phyloP scores from a whole-genome alignment of 1,140 invertebrate genomes.

The Rhysida immarginata region DNA sequence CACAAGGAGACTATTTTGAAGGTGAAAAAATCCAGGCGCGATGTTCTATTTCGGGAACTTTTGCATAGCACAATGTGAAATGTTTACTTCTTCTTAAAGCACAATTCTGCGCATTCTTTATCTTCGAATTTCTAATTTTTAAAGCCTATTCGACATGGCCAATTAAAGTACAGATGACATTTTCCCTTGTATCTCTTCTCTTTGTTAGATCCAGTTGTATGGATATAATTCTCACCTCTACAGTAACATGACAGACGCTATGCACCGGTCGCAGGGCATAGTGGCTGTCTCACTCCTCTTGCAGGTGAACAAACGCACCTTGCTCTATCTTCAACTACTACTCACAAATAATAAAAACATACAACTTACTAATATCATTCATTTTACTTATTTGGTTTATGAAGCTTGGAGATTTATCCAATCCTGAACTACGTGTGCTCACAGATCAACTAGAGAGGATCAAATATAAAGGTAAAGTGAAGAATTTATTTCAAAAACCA shows the following conservation, averaged over 20 bases:
- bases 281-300: constrained; percentile 86
- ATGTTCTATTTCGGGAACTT: no score
- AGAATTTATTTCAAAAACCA: not conserved
- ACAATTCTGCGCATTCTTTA: no score
- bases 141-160: no score
- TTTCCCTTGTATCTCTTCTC: constrained; percentile 23
- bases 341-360: not conserved
- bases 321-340: no score
- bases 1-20: no score
- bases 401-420: constrained; percentile 69
- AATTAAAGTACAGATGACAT: no score
- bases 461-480: constrained; percentile 49
- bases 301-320: constrained; percentile 45
- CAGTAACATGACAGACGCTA: constrained; percentile 86
- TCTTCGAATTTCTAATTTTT: no score
- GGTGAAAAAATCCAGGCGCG: no score
- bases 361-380: not conserved
- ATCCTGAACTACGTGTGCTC: constrained; percentile 64
- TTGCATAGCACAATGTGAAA: no score
- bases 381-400: not conserved
- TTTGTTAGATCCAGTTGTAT: constrained; percentile 76
- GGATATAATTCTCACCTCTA: constrained; percentile 95
- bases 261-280: constrained; percentile 80
- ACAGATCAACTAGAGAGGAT: constrained; percentile 73
- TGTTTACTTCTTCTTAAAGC: no score